Conservation (phyloP, 2,113 vertebrate species). For the Syngnathus typhle region DNA sequence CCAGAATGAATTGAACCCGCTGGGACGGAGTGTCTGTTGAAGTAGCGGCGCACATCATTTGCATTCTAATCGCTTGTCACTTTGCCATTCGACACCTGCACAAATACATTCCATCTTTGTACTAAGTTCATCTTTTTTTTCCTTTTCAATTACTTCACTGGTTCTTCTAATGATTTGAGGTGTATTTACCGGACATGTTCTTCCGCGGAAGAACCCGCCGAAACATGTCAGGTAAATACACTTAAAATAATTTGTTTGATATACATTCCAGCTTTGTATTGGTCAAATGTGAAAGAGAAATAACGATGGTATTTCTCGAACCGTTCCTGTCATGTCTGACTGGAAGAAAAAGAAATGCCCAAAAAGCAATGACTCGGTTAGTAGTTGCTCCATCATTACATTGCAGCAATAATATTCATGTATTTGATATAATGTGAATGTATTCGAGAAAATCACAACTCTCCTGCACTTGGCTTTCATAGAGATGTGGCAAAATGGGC, state of each 20-base stretch:
- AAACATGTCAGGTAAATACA: too few relatives aligned
- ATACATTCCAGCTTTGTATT: neutral
- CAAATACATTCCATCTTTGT: too few relatives aligned
- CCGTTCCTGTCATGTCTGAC: constrained; percentile 29
- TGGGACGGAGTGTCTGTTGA: constrained; percentile 87
- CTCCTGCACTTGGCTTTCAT: neutral
- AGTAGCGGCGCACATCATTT: constrained; percentile 1
- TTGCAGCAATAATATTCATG: neutral
- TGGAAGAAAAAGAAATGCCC: constrained; percentile 1
- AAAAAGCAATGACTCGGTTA: neutral
- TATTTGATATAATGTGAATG: neutral
- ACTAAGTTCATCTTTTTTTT: too few relatives aligned
- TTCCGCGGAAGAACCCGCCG: too few relatives aligned
- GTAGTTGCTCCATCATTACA: too few relatives aligned
- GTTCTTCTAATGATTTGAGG: too few relatives aligned
- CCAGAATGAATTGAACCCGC: constrained; percentile 90
- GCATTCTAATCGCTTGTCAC: neutral
- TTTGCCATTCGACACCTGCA: neutral
- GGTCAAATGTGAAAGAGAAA: neutral
- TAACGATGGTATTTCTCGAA: constrained; percentile 21
- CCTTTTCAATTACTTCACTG: too few relatives aligned
- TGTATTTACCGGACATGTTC: too few relatives aligned
- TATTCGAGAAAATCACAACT: neutral
- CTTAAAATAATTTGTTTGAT: too few relatives aligned
- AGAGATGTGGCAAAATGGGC: neutral